Evolutionary conservation across 2,888 invertebrate genomes (phyloP), one percentile per base, ranked within the genome.

Genomic region (Pyrrhia umbra): DNA sequence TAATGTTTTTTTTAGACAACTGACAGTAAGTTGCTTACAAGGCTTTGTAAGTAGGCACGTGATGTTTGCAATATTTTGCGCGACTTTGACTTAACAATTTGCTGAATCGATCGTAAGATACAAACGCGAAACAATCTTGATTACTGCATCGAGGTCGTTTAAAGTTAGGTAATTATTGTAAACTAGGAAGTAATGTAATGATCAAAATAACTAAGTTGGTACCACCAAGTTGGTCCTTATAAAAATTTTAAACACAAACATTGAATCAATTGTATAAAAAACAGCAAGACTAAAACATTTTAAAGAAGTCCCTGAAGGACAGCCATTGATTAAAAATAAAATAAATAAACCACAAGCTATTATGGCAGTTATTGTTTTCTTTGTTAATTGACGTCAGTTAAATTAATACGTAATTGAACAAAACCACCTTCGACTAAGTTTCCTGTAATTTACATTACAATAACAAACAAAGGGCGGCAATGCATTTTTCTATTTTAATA

Each of bases 31-130:
- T 10, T 30, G 13, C 3, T 23, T 37, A 20, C 43, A 45, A 25
- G 20, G 34, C 40, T 49, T 16, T 25, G 13, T 18, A 42, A 52
- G 27, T 42, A 37, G 51, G 64, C 77, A 81, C 79, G 80, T 84
- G 77, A 76, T 75, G 73, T 76, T 80, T 78, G 71, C 78, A 76
- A 62, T 68, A 72, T 80, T 81, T 81, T 80, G 79, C 74, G 75
- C 59, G 25, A 66, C 27, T n/a, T 59, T 52, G 43, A 57, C 54
- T 65, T 37, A 56, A 71, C 58, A 51, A 72, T 74, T 73, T 65
- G 59, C 70, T 69, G 65, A 77, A 59, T 77, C 66, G 65, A 76
- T 65, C 62, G 43, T 66, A 73, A 62, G 67, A 70, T 49, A 76
- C 61, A 70, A 65, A 65, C 58, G 61, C 69, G 56, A 68, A 66